phyloP scores from a whole-genome alignment of 2,888 invertebrate species.

The Brachypterus glaber region DNA sequence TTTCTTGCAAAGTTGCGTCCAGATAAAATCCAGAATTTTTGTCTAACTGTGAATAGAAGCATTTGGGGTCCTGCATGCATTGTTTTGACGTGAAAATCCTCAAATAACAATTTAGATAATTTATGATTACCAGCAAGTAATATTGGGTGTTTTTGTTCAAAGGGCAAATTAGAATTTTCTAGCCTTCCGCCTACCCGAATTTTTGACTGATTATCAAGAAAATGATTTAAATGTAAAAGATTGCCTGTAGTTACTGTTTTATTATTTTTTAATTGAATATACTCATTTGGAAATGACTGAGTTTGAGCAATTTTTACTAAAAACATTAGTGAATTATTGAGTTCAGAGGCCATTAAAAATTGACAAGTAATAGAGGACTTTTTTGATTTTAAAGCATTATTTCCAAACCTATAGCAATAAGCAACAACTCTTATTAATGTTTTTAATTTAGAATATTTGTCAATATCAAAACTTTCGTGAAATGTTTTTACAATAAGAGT shows the following conservation, averaged over 20 bases:
- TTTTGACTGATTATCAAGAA: slow-evolving; percentile 11
- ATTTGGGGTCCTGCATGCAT: no score
- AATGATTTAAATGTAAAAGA: slow-evolving; percentile 14
- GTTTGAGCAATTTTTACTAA: slow-evolving; percentile 11
- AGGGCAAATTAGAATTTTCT: slow-evolving; percentile 6
- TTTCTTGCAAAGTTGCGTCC: slow-evolving; percentile 14
- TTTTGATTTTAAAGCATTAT: no score
- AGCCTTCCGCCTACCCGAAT: slow-evolving; percentile 15
- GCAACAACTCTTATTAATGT: not conserved
- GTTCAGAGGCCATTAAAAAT: no score
- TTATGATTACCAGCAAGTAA: slow-evolving; percentile 14
- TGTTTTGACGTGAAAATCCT: slow-evolving; percentile 13
- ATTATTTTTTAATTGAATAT: slow-evolving; percentile 6
- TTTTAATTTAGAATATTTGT: slow-evolving; percentile 5
- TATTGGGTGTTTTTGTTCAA: slow-evolving; percentile 15
- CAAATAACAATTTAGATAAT: slow-evolving; percentile 16
- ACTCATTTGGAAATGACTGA: slow-evolving; percentile 11
- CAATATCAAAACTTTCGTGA: slow-evolving; percentile 8
- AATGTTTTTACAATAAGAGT: no score
- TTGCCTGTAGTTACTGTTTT: slow-evolving; percentile 7
- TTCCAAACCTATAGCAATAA: not conserved
- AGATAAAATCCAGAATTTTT: slow-evolving; percentile 20
- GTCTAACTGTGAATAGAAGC: no score
- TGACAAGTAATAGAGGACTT: no score
- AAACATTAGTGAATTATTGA: slow-evolving; percentile 5